Evolutionary conservation across 2,797 vertebrate genomes (phyloP).

Genomic region (Avahi laniger): DNA sequence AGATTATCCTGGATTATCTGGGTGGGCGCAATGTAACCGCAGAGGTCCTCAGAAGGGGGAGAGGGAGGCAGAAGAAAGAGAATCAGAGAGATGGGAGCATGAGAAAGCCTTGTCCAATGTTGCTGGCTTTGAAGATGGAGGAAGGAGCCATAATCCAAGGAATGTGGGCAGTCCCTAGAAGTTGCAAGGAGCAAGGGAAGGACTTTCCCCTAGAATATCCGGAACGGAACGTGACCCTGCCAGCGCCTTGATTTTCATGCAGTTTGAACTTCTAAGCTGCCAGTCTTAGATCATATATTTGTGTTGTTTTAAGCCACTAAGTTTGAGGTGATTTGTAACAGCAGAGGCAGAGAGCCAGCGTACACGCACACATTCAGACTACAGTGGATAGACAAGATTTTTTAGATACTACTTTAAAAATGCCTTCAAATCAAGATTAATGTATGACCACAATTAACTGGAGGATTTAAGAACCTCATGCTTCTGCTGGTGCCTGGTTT

Average conservation of each 20-base stretch:
- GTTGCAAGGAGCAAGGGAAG: background rate
- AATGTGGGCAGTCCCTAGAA: background rate
- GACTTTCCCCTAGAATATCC: background rate
- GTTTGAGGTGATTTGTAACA: background rate
- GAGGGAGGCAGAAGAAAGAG: background rate
- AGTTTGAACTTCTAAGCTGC: background rate
- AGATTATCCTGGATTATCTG: background rate
- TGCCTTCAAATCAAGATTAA: background rate
- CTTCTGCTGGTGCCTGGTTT: background rate
- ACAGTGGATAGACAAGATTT: background rate
- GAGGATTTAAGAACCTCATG: conserved; percentile 12
- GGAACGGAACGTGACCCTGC: background rate
- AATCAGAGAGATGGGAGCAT: background rate
- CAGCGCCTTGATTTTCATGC: background rate
- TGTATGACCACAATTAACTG: background rate
- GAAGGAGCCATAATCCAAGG: background rate
- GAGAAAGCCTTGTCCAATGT: background rate
- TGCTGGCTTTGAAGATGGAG: background rate
- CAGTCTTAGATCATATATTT: background rate
- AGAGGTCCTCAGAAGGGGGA: background rate
- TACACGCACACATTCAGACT: background rate
- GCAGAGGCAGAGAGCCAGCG: background rate
- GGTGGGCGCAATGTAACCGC: background rate
- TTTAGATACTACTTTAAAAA: background rate
- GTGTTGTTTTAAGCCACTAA: background rate